These are phyloP conservation scores for Spizella passerina DNA, from an alignment of 2,797 vertebrate genomes.

Conservation along the genomic window DNA sequence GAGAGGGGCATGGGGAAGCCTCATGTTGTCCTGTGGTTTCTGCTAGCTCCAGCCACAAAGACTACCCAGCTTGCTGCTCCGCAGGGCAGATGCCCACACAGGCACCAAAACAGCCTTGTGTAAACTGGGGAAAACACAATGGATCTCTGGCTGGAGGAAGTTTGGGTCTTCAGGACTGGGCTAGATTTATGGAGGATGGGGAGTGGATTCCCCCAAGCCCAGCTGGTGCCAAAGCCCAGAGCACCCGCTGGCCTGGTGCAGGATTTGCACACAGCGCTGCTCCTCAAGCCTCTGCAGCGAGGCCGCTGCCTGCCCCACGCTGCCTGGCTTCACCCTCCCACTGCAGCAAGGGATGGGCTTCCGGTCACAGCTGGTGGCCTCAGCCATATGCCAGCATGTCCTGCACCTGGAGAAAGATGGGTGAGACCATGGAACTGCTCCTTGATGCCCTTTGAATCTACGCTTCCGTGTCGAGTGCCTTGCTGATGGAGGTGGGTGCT, in stretches of 20 bases:
- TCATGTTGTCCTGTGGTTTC: background rate
- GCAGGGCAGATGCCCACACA: background rate
- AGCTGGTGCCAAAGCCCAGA: background rate
- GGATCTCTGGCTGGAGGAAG: background rate
- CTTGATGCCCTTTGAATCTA: background rate
- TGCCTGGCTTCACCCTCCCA: background rate
- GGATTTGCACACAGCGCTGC: background rate
- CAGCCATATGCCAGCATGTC: accelerated
- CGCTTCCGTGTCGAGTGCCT: accelerated
- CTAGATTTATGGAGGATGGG: background rate
- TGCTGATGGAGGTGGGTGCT: accelerated
- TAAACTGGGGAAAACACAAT: background rate
- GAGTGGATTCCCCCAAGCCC: background rate
- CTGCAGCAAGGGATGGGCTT: background rate
- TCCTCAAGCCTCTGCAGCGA: background rate
- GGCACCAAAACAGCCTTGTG: background rate
- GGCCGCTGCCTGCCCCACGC: background rate
- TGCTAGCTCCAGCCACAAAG: background rate
- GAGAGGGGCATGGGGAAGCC: background rate
- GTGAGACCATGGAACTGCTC: accelerated
- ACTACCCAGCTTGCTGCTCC: background rate
- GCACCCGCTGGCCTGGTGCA: background rate
- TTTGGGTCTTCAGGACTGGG: background rate
- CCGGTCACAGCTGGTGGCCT: accelerated
- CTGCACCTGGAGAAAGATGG: background rate